These are phyloP conservation scores for Oncorhynchus gorbuscha DNA, from an alignment of 2,113 vertebrate genomes.

Conservation along the genomic window DNA sequence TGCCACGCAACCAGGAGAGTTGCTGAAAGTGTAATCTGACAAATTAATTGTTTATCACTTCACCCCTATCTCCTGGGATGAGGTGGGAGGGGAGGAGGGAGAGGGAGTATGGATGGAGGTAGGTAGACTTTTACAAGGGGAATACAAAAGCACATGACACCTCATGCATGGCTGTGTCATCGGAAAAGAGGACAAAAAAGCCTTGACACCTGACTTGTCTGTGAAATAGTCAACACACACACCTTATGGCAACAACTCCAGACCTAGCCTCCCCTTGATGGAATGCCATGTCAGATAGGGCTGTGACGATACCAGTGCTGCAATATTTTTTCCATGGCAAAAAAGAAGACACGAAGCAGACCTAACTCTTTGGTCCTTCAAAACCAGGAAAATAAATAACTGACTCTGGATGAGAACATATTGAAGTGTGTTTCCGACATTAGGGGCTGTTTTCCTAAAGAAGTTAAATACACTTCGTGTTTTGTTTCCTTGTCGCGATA, in stretches of 20 bases:
- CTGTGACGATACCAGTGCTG: too few species aligned
- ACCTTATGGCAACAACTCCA: neutral
- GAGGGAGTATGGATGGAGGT: neutral
- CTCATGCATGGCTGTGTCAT: neutral
- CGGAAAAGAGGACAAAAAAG: neutral
- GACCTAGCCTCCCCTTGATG: neutral
- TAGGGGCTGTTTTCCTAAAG: too few species aligned
- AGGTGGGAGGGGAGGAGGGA: neutral
- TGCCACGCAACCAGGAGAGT: neutral
- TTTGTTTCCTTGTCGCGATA: too few species aligned
- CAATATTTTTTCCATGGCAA: too few species aligned
- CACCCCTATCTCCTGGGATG: constrained; percentile 1
- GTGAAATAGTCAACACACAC: neutral
- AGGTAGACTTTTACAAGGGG: neutral
- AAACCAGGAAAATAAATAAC: too few species aligned
- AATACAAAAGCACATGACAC: neutral
- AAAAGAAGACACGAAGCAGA: too few species aligned
- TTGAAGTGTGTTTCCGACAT: too few species aligned
- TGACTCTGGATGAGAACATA: too few species aligned
- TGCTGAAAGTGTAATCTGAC: constrained; percentile 10
- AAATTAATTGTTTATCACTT: constrained; percentile 26
- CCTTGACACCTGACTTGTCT: neutral
- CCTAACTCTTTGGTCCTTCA: too few species aligned
- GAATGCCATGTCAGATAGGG: neutral
- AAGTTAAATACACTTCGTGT: too few species aligned